Base-by-base conservation (phyloP, 1,140 invertebrate species). In the Heliconius melpomene region DNA sequence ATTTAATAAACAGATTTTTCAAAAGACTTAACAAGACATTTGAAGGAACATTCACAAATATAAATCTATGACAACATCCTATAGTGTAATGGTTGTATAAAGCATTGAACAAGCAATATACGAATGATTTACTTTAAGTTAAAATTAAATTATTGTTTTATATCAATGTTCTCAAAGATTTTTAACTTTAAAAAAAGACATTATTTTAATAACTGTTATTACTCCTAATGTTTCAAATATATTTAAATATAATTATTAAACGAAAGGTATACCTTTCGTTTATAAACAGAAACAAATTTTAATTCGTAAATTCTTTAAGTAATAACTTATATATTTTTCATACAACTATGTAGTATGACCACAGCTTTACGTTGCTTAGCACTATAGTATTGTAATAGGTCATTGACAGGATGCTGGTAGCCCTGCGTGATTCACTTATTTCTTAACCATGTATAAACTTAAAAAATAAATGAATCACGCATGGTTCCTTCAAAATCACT, bases 331-430 rank as follows among this genome's bases (percentile, higher is more conserved):
- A 0, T n/a, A 11, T 9, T 23, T 72, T 9, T 38, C 23, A 66
- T 3, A 66, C 23, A 46, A 13, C 71, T 72, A 36, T 9, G 52
- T 54, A 54, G 13, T 77, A 46, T 38, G 16, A 9, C 32, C 70
- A 7, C 18, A 54, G 76, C 76, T 77, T 77, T 72, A 77, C 18
- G 32, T 66, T 57, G 66, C 70, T 78, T 73, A 52, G 26, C 54
- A 54, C 74, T 76, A 40, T 40, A 77, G 77, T 83, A 87, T 90
- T 90, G 87, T 91, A 88, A 87, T 87, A 89, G 91, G 90, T 91
- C 89, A 87, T 91, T 92, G 90, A 88, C 91, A 91, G 90, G 88
- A 91, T 89, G 84, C 83, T 85, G 70, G 77, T 78, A 86, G 89
- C 87, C 83, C 86, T 87, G 52, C 82, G 82, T 91, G 88, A 91